These are phyloP conservation scores for Octonoba sinensis DNA, from an alignment of 2,888 invertebrate species.

Conservation along the genomic window DNA sequence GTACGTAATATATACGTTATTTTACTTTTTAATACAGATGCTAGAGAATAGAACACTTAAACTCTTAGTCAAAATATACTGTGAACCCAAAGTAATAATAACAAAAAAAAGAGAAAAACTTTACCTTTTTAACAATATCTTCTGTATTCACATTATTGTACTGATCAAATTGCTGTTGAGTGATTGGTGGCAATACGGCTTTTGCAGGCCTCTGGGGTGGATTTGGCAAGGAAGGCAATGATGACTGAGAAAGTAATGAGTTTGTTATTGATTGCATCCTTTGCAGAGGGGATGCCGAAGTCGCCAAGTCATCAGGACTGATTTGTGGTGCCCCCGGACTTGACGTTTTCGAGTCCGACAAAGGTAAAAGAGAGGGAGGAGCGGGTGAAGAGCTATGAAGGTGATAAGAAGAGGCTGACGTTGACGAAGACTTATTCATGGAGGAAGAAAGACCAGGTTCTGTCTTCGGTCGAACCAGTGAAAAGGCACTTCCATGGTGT, in stretches of 20 bases:
- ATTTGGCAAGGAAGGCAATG: conserved; percentile 87
- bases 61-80: background rate
- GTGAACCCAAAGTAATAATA: background rate
- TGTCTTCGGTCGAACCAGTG: conserved; percentile 86
- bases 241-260: conserved; percentile 83
- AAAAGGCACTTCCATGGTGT: conserved; percentile 78
- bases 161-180: conserved; percentile 98
- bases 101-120: conserved; percentile 6
- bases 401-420: conserved; percentile 34
- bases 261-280: conserved; percentile 98
- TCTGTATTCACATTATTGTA: conserved; percentile 98
- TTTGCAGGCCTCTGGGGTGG: conserved; percentile 90
- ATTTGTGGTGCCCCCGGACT: conserved; percentile 42
- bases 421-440: conserved; percentile 47
- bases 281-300: conserved; percentile 92
- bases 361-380: conserved; percentile 45
- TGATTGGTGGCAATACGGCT: conserved; percentile 96
- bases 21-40: too few species aligned
- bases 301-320: conserved; percentile 81
- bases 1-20: too few species aligned
- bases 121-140: conserved; percentile 91
- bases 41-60: too few species aligned
- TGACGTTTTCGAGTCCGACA: conserved; percentile 46
- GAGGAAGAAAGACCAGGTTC: conserved; percentile 74
- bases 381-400: conserved; percentile 49